These are phyloP conservation scores for Drosophila equinoxialis DNA, from an alignment of 1,140 invertebrate genomes.

Conservation along the genomic window DNA sequence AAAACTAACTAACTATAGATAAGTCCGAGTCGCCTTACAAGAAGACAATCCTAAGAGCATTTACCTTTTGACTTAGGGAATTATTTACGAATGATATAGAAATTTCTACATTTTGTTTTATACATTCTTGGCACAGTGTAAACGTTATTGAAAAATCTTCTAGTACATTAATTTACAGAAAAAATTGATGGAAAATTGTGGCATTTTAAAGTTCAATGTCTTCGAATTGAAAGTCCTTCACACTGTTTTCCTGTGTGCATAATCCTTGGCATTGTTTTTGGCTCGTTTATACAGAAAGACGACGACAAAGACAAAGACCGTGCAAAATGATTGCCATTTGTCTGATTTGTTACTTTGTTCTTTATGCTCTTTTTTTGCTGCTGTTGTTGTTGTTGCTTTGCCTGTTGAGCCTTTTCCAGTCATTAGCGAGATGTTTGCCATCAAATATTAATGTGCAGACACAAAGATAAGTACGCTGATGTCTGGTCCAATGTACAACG, in stretches of 20 bases:
- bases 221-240: slow-evolving; percentile 18
- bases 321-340: slow-evolving; percentile 3
- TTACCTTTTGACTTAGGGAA: no score
- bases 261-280: slow-evolving; percentile 36
- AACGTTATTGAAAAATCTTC: neutral
- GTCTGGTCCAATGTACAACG: slow-evolving; percentile 11
- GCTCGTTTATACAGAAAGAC: neutral
- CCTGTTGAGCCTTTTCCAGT: slow-evolving; percentile 33
- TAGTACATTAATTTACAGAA: neutral
- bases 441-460: slow-evolving; percentile 64
- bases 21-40: no score
- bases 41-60: no score
- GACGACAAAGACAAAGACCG: neutral
- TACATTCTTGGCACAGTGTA: slow-evolving; percentile 1
- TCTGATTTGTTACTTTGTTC: slow-evolving; percentile 17
- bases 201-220: slow-evolving; percentile 21
- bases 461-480: slow-evolving; percentile 20
- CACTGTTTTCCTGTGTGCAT: slow-evolving; percentile 47
- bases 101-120: no score
- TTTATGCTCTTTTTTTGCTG: slow-evolving; percentile 1
- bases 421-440: slow-evolving; percentile 38
- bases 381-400: neutral
- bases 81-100: no score
- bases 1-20: neutral
- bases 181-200: slow-evolving; percentile 9